Evolutionary conservation across 2,113 vertebrate genomes (phyloP).

Genomic region (Gopherus evgoodei): DNA sequence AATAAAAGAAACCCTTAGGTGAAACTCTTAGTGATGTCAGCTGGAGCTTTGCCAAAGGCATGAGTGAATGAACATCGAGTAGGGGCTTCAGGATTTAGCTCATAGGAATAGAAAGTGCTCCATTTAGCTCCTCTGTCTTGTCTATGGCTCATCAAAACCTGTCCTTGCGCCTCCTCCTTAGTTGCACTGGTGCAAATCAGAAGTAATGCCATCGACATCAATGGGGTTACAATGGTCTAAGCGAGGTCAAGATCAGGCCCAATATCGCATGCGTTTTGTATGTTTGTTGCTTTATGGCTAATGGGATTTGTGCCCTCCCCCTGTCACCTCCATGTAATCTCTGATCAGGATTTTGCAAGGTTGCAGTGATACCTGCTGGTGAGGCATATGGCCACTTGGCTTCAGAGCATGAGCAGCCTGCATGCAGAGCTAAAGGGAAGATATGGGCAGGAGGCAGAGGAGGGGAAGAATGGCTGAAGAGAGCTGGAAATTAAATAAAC

Average conservation of each 20-base stretch:
- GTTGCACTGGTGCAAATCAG: background rate
- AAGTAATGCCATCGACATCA: background rate
- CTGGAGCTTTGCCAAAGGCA: background rate
- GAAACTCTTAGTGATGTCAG: background rate
- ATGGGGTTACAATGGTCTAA: background rate
- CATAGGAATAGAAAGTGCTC: background rate
- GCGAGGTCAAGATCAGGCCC: background rate
- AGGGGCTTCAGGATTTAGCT: background rate
- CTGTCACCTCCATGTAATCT: background rate
- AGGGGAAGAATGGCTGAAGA: background rate
- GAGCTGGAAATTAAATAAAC: background rate
- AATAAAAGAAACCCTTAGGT: background rate
- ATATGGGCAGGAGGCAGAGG: background rate
- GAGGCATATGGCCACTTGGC: background rate
- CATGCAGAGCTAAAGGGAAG: background rate
- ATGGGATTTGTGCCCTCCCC: background rate
- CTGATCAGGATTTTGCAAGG: background rate
- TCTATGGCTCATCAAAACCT: background rate
- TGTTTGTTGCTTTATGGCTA: background rate
- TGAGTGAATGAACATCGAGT: background rate
- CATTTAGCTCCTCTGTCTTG: background rate
- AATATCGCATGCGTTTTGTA: background rate
- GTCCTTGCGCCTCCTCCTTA: conserved; percentile 35
- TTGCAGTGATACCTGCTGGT: background rate
- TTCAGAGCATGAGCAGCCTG: background rate